Evolutionary conservation across 35 echinoderm and acorn worm species (phyloP).

Genomic region (Nesometra sesokonis): DNA sequence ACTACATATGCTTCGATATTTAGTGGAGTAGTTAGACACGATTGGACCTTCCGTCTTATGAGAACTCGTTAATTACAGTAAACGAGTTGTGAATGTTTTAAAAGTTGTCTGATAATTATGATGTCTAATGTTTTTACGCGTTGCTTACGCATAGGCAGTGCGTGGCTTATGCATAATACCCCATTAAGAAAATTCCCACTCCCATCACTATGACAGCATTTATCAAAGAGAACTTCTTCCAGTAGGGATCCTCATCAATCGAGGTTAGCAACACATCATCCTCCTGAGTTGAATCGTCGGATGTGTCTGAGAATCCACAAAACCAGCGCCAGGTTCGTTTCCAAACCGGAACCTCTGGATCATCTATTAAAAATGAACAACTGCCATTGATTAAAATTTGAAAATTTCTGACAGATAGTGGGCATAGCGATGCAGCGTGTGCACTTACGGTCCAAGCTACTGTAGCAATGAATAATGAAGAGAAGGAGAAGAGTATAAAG

Average conservation of each 20-base stretch:
- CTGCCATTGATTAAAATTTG: no score
- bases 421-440: background rate
- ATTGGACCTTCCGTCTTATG: no score
- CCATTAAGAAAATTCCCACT: background rate
- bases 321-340: conserved; percentile 22
- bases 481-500: no score
- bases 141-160: background rate
- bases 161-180: background rate
- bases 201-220: conserved; percentile 24
- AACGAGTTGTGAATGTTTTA: no score
- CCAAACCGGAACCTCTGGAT: background rate
- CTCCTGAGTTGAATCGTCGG: conserved; percentile 3
- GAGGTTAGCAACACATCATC: conserved; percentile 26
- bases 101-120: no score
- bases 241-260: conserved; percentile 24
- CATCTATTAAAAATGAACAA: background rate
- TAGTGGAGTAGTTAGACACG: no score
- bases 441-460: no score
- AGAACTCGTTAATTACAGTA: no score
- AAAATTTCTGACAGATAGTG: no score
- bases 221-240: conserved; percentile 7
- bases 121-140: no score
- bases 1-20: no score
- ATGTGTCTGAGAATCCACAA: conserved; percentile 17
- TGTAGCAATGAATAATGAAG: no score